Base-by-base conservation (phyloP, 2,797 vertebrate genomes). In the Limnodromus scolopaceus region DNA sequence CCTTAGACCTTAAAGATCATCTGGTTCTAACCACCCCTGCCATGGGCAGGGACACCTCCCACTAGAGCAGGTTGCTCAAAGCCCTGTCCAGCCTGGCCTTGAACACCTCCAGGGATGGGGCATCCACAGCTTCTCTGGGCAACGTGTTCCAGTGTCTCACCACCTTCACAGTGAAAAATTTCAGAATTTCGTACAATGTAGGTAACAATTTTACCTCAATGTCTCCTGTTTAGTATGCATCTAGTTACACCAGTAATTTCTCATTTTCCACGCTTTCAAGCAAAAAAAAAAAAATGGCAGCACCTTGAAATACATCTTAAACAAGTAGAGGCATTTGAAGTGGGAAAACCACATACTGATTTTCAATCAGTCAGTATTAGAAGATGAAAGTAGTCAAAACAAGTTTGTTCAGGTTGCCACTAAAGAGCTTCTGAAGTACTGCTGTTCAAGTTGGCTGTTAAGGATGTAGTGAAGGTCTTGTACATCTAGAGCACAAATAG, bases 161-260 rank as follows among this genome's bases (percentile, higher is more conserved):
- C 38, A 41, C 60, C 27, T 18, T 20, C 27, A 30, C 2, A 15
- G 27, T 14, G 12, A 39, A 63, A 27, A 61, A 61, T 39, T 39
- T 19, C 17, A 27, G 25, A 38, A 39, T 27, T 60, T 60, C 25
- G 13, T 60, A 38, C 24, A 2, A 0, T 2, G 8, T 7, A 0
- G 2, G 11, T 16, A 57, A 17, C 14, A 6, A 7, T 32, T 39
- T 24, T 19, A 18, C 27, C 22, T 15, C 13, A 10, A 1, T 9
- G 14, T 18, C 43, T 48, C 72, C 39, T 19, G 6, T 39, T 39
- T 23, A 4, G 0, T 30, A 23, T 38, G 4, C 24, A 27, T 16
- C n/a, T 20, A 9, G 20, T 41, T 46, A 18, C 3, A 17, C 41
- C 0, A 1, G 5, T 16, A 46, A 12, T 23, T 65, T 45, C 3